Percentiles rank a stretch among this genome's conserved stretches.
phyloP scores from a whole-genome alignment of 1,140 invertebrate genomes.

The Trichogramma pretiosum region DNA sequence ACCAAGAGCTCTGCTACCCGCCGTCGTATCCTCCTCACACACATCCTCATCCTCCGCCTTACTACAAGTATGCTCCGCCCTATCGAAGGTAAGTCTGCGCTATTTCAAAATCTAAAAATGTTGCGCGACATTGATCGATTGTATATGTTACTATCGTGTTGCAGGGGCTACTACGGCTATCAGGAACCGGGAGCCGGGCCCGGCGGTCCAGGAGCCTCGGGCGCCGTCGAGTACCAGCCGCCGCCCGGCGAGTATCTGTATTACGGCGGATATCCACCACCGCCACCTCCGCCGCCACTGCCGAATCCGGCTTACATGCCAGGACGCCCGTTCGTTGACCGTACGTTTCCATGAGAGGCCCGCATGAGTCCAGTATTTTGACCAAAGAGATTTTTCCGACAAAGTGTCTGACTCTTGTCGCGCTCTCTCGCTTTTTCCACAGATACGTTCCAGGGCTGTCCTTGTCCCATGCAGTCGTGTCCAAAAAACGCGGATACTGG shows the following conservation, averaged over 20 bases:
- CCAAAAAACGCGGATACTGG: constrained; percentile 95
- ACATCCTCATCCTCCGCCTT: constrained; percentile 52
- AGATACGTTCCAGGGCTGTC: constrained; percentile 62
- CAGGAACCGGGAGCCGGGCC: constrained; percentile 37
- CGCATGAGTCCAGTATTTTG: too few species aligned
- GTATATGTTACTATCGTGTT: background rate
- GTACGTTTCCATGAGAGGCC: too few species aligned
- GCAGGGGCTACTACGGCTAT: constrained; percentile 29
- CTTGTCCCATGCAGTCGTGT: constrained; percentile 82
- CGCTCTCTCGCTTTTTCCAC: too few species aligned
- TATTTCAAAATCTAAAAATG: too few species aligned
- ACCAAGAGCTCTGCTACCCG: constrained; percentile 52
- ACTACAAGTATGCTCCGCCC: constrained; percentile 58
- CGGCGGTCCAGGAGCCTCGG: constrained; percentile 30
- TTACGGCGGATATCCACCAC: constrained; percentile 53
- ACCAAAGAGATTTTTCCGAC: too few species aligned
- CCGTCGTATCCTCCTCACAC: constrained; percentile 48
- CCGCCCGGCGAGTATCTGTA: constrained; percentile 38
- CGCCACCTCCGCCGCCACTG: constrained; percentile 61
- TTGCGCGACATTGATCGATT: too few species aligned
- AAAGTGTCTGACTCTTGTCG: too few species aligned
- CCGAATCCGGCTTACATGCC: constrained; percentile 48
- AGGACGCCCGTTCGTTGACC: constrained; percentile 41
- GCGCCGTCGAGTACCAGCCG: constrained; percentile 38
- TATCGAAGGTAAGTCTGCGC: constrained; percentile 37